Conservation (phyloP, 2,888 invertebrate species). For the Lobophora halterata region DNA sequence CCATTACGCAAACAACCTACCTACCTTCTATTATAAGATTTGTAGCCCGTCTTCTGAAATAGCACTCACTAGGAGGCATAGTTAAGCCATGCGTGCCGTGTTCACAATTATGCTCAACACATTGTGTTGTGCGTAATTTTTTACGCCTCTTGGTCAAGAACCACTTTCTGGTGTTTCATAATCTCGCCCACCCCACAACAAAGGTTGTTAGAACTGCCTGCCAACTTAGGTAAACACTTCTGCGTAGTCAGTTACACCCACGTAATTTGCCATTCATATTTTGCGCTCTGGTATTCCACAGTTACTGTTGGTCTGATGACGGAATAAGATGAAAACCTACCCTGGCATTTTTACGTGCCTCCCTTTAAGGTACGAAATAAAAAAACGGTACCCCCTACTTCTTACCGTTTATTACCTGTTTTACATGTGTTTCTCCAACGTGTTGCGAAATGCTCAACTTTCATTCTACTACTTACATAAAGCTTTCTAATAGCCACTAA, state of each 20-base stretch:
- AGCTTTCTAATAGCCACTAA: conserved; percentile 15
- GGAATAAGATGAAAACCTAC: too few species aligned
- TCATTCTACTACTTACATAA: conserved; percentile 6
- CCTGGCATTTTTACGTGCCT: too few species aligned
- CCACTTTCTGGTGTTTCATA: conserved; percentile 16
- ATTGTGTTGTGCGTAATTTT: conserved; percentile 12
- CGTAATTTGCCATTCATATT: conserved; percentile 1
- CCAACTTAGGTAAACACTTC: too few species aligned
- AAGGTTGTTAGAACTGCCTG: conserved; percentile 12
- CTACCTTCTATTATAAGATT: background rate
- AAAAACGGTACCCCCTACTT: too few species aligned
- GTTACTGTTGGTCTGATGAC: background rate
- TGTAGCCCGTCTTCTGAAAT: conserved; percentile 7
- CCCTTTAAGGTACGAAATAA: too few species aligned
- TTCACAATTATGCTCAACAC: conserved; percentile 10
- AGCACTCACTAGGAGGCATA: too few species aligned
- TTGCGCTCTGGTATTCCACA: background rate
- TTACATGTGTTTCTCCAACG: too few species aligned
- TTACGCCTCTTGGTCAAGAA: conserved; percentile 20
- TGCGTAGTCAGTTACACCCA: too few species aligned
- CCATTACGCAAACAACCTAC: conserved; percentile 19
- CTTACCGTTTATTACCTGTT: too few species aligned
- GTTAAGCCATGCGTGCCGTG: conserved; percentile 1
- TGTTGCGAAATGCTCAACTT: conserved; percentile 16
- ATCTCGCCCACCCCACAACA: conserved; percentile 5